phyloP scores from a whole-genome alignment of 2,888 invertebrate species.

The Monochamus alternatus region DNA sequence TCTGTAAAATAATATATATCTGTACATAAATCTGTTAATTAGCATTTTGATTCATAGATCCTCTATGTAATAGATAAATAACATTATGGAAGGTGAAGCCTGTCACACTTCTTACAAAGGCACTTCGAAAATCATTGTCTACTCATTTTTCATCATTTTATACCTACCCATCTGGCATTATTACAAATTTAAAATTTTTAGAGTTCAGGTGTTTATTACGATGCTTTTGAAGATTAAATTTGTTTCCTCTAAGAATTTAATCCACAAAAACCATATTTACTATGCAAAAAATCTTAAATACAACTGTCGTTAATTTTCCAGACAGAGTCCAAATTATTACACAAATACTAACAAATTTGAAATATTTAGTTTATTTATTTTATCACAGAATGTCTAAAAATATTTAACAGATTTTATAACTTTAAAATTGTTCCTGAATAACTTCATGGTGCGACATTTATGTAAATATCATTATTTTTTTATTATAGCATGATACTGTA shows the following conservation, averaged over 20 bases:
- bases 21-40: conserved; percentile 65
- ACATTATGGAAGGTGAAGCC: conserved; percentile 61
- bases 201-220: conserved; percentile 23
- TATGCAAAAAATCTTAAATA: neutral
- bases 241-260: neutral
- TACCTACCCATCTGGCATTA: conserved; percentile 40
- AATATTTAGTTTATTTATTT: conserved; percentile 19
- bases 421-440: neutral
- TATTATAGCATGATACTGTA: neutral
- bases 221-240: neutral
- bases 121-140: conserved; percentile 67
- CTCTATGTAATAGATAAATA: conserved; percentile 63
- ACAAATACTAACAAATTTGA: neutral
- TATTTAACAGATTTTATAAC: conserved; percentile 22
- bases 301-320: neutral
- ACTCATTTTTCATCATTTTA: conserved; percentile 50
- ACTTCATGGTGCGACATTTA: no score
- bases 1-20: conserved; percentile 69
- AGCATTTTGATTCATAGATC: conserved; percentile 64
- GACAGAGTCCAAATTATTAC: neutral
- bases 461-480: neutral
- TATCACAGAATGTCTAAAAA: conserved; percentile 38
- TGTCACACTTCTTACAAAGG: conserved; percentile 57
- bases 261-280: neutral
- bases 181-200: conserved; percentile 44